Percentiles rank a stretch among this genome's conserved stretches.
These are phyloP conservation scores for Regulus satrapa DNA, from an alignment of 2,113 vertebrate species.

Conservation along the genomic window DNA sequence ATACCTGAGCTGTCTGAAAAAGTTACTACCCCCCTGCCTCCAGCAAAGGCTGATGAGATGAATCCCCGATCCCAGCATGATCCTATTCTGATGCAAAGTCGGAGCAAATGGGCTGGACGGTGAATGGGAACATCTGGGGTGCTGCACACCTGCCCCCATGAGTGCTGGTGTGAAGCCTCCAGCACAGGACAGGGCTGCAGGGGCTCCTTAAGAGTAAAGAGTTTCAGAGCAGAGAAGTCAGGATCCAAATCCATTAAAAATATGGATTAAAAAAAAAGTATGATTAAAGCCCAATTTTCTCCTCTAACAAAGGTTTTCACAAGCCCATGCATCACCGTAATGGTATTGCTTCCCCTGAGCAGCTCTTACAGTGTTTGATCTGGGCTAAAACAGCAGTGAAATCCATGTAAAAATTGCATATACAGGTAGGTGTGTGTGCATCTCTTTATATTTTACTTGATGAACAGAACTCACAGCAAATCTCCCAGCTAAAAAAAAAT, in stretches of 20 bases:
- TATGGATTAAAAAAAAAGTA: no score
- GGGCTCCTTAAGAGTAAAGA: not conserved
- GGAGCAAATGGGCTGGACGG: not conserved
- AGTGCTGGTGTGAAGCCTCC: not conserved
- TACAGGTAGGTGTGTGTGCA: no score
- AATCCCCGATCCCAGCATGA: not conserved
- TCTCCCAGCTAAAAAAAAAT: not conserved
- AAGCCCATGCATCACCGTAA: no score
- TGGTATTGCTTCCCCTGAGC: not conserved
- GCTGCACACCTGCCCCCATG: fast-evolving
- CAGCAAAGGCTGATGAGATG: not conserved
- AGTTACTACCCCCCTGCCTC: not conserved
- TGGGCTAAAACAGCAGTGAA: not conserved
- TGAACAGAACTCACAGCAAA: not conserved
- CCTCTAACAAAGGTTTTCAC: not conserved
- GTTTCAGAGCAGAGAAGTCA: not conserved
- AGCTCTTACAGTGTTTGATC: not conserved
- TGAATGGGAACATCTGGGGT: not conserved
- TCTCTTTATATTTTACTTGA: not conserved
- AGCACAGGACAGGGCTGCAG: not conserved
- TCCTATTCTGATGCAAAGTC: constrained; percentile 15
- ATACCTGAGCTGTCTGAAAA: constrained; percentile 13
- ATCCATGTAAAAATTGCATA: not conserved
- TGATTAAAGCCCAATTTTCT: not conserved
- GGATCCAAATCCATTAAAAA: not conserved